phyloP scores from a whole-genome alignment of 1,140 invertebrate genomes.

The Trachelipus rathkii region DNA sequence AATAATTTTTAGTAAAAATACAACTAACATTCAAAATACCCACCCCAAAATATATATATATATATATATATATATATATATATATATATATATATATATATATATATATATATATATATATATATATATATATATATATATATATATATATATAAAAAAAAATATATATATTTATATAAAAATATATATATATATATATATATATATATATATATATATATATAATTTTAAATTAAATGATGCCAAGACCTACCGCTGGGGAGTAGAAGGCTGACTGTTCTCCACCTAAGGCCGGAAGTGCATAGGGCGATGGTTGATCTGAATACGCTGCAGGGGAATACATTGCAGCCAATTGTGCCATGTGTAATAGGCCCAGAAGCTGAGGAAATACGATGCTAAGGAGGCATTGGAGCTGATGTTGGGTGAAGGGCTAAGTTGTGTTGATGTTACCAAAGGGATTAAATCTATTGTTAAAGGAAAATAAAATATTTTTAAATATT shows the following conservation, averaged over 20 bases:
- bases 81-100: too few species aligned
- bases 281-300: constrained; percentile 46
- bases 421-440: constrained; percentile 42
- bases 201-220: too few species aligned
- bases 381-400: constrained; percentile 31
- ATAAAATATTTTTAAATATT: background rate
- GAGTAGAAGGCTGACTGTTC: constrained; percentile 55
- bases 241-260: constrained; percentile 51
- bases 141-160: too few species aligned
- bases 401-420: constrained; percentile 34
- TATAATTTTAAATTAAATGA: too few species aligned
- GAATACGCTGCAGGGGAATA: constrained; percentile 43
- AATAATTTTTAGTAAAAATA: too few species aligned
- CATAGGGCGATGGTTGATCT: constrained; percentile 41
- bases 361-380: constrained; percentile 27
- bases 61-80: too few species aligned
- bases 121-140: too few species aligned
- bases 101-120: too few species aligned
- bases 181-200: too few species aligned
- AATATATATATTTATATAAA: too few species aligned
- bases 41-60: too few species aligned
- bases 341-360: constrained; percentile 38
- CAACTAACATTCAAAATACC: too few species aligned
- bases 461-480: constrained; percentile 28
- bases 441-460: constrained; percentile 38